Base-by-base conservation (phyloP, 2,888 invertebrate species). In the Volucella inflata region DNA sequence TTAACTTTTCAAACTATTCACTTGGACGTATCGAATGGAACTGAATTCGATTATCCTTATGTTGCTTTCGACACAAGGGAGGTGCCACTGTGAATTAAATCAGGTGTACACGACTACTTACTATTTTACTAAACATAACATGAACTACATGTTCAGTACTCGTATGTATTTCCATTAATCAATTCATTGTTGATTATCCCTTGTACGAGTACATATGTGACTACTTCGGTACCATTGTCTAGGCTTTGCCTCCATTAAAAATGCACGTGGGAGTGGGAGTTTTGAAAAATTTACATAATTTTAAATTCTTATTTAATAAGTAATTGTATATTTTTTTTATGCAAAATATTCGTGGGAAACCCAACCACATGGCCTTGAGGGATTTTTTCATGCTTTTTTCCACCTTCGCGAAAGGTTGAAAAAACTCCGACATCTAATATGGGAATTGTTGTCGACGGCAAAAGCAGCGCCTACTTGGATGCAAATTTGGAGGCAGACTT, bases 191-290 rank as follows among this genome's bases (percentile, higher is more conserved):
- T 55, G 46, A 46, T n/a, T 44, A 11, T 16, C 21, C 30, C 9
- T 50, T 9, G 10, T 3, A 53, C 12, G 16, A 6, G 4, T 4
- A 0, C 21, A 4, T 21, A 30, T 30, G 6, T 6, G 30, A 30
- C 0, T 30, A 30, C 10, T 62, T 44, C 9, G 30, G 14, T 6
- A 8, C 8, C 4, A 30, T 4, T 14, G 57, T 57, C 57, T 57
- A 38, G 57, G 10, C 57, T 38, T 57, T 38, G 0, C 38, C 10
- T 4, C 1, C 11, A 40, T 50, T 50, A 51, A 65, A 65, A 50
- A 51, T 65, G n/a, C 51, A 65, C 40, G 51, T 65, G 64, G 65
- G 51, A 51, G 51, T 65, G 64, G 65, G 51, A 51, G 40, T 51
- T 17, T 38, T 16, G 40, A 17, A 40, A 51, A 14, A 40, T 51